Evolutionary conservation across 2,113 vertebrate genomes (phyloP).

Genomic region (Colinus virginianus): DNA sequence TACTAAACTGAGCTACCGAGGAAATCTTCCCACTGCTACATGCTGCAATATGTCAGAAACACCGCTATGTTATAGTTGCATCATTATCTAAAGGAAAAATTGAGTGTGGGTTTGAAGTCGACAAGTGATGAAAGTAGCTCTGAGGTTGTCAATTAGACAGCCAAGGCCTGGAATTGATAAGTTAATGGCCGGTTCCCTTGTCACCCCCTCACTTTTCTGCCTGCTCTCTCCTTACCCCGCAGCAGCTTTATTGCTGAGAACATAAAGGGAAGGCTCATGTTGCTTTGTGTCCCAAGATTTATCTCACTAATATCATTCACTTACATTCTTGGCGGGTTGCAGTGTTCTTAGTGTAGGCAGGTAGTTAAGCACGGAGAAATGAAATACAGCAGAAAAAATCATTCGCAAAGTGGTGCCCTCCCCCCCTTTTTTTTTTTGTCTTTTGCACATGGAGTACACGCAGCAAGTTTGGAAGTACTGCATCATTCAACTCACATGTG

Average conservation of each 20-base stretch:
- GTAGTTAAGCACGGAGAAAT: background rate
- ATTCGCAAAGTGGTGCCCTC: background rate
- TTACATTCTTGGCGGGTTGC: background rate
- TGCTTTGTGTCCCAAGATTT: conserved; percentile 81
- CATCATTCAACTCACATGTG: conserved; percentile 9
- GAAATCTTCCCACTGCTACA: conserved; percentile 53
- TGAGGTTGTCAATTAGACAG: conserved; percentile 91
- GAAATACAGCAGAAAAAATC: background rate
- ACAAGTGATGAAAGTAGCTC: conserved; percentile 95
- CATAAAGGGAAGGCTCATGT: conserved; percentile 73
- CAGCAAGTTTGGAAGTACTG: background rate
- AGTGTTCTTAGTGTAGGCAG: background rate
- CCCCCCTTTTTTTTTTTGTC: background rate
- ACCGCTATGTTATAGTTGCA: conserved; percentile 84
- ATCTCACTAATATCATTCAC: conserved; percentile 70
- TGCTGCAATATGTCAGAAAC: conserved; percentile 89
- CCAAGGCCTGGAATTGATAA: conserved; percentile 87
- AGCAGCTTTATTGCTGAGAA: conserved; percentile 80
- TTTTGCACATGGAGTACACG: background rate
- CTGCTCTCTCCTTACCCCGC: conserved; percentile 56
- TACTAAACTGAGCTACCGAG: conserved; percentile 41
- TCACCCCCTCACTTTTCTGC: background rate
- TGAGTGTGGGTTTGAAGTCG: conserved; percentile 89
- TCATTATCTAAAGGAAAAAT: conserved; percentile 90
- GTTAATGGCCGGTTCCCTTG: conserved; percentile 86